Evolutionary conservation across 1,140 invertebrate genomes (phyloP).

Genomic region (Drosophila sp.): DNA sequence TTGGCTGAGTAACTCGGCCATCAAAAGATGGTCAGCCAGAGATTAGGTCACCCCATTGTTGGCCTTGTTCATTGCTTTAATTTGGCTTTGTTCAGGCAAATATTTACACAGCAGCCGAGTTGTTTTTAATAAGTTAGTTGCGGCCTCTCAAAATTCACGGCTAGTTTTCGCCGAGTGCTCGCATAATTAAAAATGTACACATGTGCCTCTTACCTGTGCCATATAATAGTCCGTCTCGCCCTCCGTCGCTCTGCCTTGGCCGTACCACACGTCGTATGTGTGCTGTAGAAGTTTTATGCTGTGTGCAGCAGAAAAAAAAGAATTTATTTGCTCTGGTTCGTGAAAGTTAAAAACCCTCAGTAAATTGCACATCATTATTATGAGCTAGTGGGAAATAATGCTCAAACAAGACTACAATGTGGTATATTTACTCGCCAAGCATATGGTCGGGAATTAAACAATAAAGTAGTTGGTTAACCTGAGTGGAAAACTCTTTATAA

Average conservation of each 20-base stretch:
- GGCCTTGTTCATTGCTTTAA: slow-evolving; percentile 39
- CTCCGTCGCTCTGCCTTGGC: not conserved
- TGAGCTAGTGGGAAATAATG: slow-evolving; percentile 27
- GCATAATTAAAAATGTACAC: slow-evolving; percentile 81
- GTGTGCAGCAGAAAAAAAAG: slow-evolving; percentile 28
- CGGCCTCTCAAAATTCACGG: slow-evolving; percentile 53
- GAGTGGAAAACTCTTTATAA: slow-evolving; percentile 17
- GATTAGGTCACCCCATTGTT: slow-evolving; percentile 49
- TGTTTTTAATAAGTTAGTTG: slow-evolving; percentile 75
- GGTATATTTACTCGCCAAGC: slow-evolving; percentile 27
- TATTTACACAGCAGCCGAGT: slow-evolving; percentile 58
- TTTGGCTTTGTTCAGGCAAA: slow-evolving; percentile 64
- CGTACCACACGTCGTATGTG: slow-evolving; percentile 38
- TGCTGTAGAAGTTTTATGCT: slow-evolving; percentile 39
- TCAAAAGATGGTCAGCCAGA: slow-evolving; percentile 47
- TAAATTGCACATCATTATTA: slow-evolving; percentile 53
- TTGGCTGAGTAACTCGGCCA: slow-evolving; percentile 58
- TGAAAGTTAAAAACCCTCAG: slow-evolving; percentile 37
- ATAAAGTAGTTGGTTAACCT: slow-evolving; percentile 29
- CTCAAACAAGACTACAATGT: slow-evolving; percentile 37
- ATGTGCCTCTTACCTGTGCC: slow-evolving; percentile 45
- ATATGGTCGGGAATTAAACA: not conserved
- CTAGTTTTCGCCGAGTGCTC: slow-evolving; percentile 52
- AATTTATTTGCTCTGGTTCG: slow-evolving; percentile 39
- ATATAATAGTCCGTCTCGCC: not conserved